Base-by-base conservation (phyloP, 2,888 invertebrate species). In the Dimorphilus gyrociliatus region DNA sequence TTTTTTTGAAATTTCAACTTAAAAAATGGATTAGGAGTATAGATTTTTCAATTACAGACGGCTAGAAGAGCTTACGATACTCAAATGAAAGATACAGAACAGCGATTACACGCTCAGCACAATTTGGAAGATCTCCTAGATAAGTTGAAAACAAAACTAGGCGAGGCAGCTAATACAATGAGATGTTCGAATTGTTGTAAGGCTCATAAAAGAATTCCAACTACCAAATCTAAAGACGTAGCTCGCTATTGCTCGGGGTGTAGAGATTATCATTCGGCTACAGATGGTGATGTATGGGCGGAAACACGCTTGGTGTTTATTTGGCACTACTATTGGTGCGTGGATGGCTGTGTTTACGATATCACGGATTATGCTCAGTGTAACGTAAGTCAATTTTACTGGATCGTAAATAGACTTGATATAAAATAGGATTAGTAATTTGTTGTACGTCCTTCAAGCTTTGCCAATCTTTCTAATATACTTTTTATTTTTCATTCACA, bases 281-380 rank as follows among this genome's bases (percentile, higher is more conserved):
- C 52, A 41, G 58, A 60, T 79, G 86, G 88, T 36, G 88, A 88
- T 60, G 84, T 88, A 49, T 88, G 90, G 90, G 86, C 88, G 27
- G 90, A 90, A 65, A 81, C 82, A 24, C 49, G 56, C 8, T 72
- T 81, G 67, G 71, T 85, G 66, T 73, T 86, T 46, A 72, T 81
- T 27, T 85, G 86, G 78, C 79, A 82, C 68, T 90, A 88, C 69
- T 84, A 81, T 64, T 86, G 90, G 30, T 81, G 86, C 51, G 88
- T 90, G 85, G 88, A 90, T 63, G 84, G 84, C 33, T 79, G 78
- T 39, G 80, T 90, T 18, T 90, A 84, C 63, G 85, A 90, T 65
- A 86, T 92, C 49, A 88, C 86, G 26, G 85, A 88, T 64, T 90
- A 90, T 90, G 90, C 88, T 15, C 78, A 81, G 42, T 90, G 90